Conservation (phyloP, 2,888 invertebrate genomes). For the Drosophila colorata region DNA sequence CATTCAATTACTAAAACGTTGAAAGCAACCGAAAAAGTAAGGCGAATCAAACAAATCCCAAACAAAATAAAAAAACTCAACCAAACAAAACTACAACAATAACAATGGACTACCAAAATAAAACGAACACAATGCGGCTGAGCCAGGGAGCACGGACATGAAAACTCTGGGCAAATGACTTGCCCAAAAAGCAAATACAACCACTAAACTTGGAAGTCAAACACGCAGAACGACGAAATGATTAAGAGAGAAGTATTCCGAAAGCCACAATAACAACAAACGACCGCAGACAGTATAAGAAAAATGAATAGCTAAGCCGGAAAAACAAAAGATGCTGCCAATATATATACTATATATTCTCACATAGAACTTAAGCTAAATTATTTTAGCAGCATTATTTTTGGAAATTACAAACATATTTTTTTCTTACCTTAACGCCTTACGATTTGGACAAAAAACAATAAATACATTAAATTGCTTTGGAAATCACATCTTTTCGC, state of each 20-base stretch:
- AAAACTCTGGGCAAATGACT: slow-evolving; percentile 51
- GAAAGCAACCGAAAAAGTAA: slow-evolving; percentile 28
- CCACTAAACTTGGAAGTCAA: slow-evolving; percentile 37
- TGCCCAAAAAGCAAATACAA: slow-evolving; percentile 48
- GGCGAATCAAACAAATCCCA: slow-evolving; percentile 21
- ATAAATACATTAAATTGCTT: too few relatives aligned
- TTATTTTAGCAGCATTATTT: slow-evolving; percentile 22
- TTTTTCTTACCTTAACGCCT: too few relatives aligned
- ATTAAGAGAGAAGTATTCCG: slow-evolving; percentile 28
- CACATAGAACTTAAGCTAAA: not conserved
- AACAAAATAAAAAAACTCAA: slow-evolving; percentile 14
- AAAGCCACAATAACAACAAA: slow-evolving; percentile 28
- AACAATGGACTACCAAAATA: slow-evolving; percentile 38
- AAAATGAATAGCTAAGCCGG: slow-evolving; percentile 25
- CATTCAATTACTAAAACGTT: slow-evolving; percentile 54
- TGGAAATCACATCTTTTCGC: too few relatives aligned
- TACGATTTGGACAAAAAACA: too few relatives aligned
- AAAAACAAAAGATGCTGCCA: slow-evolving; percentile 19
- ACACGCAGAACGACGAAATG: slow-evolving; percentile 46
- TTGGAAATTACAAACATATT: too few relatives aligned
- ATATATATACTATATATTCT: slow-evolving; percentile 15
- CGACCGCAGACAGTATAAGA: slow-evolving; percentile 4
- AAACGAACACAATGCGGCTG: slow-evolving; percentile 39
- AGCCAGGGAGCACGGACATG: slow-evolving; percentile 32
- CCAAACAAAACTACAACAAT: slow-evolving; percentile 26